phyloP scores from a whole-genome alignment of 2,888 invertebrate genomes.

The Cerceris ruficornis region DNA sequence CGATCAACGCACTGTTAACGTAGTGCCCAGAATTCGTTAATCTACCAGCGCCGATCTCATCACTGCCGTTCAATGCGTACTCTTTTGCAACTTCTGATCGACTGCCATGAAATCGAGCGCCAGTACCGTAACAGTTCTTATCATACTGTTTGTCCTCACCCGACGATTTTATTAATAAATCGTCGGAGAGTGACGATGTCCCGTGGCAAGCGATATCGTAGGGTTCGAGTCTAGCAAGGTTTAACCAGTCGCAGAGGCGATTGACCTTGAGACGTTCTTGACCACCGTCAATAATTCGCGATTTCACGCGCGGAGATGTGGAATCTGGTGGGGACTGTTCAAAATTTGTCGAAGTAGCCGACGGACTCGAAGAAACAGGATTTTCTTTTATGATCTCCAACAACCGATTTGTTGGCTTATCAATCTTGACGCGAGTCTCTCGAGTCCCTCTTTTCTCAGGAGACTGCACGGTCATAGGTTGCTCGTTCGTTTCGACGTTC shows the following conservation, averaged over 20 bases:
- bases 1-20: conserved; percentile 13
- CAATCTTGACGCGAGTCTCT: not conserved
- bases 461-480: conserved; percentile 12
- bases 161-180: conserved; percentile 38
- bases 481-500: conserved; percentile 6
- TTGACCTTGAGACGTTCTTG: conserved; percentile 75
- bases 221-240: conserved; percentile 70
- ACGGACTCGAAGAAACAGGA: conserved; percentile 40
- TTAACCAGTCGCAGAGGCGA: conserved; percentile 79
- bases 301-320: not conserved
- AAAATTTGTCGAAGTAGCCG: not conserved
- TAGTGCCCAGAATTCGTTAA: not conserved
- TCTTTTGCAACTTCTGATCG: conserved; percentile 25
- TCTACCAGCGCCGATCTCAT: not conserved
- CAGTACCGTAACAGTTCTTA: conserved; percentile 20
- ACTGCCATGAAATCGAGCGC: conserved; percentile 12
- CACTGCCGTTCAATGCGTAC: not conserved
- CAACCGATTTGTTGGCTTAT: conserved; percentile 62
- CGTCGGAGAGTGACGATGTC: conserved; percentile 41
- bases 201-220: conserved; percentile 38
- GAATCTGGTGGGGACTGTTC: not conserved
- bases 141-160: conserved; percentile 28
- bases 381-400: conserved; percentile 76
- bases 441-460: not conserved
- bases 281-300: conserved; percentile 36